Evolutionary conservation across 2,888 invertebrate species (phyloP).

Genomic region (Xestobium rufovillosum): DNA sequence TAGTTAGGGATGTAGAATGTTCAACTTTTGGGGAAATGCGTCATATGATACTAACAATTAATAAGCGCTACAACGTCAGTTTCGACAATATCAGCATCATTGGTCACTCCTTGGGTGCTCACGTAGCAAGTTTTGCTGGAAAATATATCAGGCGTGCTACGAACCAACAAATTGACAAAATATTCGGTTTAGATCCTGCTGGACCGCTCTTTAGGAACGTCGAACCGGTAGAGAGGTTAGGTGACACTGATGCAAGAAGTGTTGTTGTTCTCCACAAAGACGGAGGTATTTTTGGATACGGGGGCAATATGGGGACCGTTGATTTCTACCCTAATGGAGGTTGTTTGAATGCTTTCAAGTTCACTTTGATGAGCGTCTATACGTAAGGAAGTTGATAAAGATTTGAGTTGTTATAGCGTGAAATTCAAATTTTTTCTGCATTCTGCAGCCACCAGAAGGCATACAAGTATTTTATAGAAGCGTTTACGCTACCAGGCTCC

Average conservation of each 20-base stretch:
- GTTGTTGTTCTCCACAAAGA: constrained; percentile 14
- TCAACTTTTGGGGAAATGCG: no score
- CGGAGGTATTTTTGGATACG: constrained; percentile 6
- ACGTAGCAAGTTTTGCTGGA: constrained; percentile 13
- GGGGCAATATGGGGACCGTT: constrained; percentile 8
- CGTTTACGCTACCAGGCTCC: not conserved
- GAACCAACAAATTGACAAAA: constrained; percentile 9
- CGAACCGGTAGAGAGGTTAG: constrained; percentile 6
- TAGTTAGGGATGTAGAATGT: no score
- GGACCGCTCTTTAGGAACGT: constrained; percentile 9
- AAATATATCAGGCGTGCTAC: constrained; percentile 7
- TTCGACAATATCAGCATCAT: no score
- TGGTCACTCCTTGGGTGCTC: constrained; percentile 13
- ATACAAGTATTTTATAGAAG: constrained; percentile 1
- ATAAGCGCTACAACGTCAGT: no score
- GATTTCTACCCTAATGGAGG: constrained; percentile 17
- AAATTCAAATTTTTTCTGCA: not conserved
- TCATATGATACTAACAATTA: no score
- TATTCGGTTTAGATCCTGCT: constrained; percentile 14
- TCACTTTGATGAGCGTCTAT: not conserved
- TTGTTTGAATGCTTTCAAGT: constrained; percentile 1
- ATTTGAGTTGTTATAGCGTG: not conserved
- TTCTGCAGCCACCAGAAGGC: not conserved
- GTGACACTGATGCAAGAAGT: constrained; percentile 8
- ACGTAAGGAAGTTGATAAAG: not conserved